phyloP scores from a whole-genome alignment of 2,888 invertebrate genomes.

The Dasysyrphus albostriatus region DNA sequence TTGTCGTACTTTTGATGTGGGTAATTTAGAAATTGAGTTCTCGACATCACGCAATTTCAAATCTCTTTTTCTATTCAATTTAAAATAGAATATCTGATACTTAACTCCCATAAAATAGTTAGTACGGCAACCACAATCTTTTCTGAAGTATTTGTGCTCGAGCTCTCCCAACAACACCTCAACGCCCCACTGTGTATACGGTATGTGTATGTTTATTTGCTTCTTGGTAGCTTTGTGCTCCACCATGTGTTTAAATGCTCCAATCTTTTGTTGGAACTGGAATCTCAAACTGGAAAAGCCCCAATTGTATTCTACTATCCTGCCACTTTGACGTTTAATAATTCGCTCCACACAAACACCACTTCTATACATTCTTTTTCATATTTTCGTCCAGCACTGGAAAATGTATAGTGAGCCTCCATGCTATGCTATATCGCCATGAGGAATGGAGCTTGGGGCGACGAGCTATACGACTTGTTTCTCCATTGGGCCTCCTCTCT shows the following conservation, averaged over 20 bases:
- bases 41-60: too few species aligned
- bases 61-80: too few species aligned
- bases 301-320: constrained; percentile 6
- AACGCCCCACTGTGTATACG: constrained; percentile 42
- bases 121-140: constrained; percentile 36
- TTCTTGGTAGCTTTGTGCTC: constrained; percentile 8
- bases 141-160: constrained; percentile 35
- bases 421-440: not conserved
- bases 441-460: constrained; percentile 55
- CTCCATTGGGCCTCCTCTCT: constrained; percentile 35
- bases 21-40: too few species aligned
- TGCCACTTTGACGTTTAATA: constrained; percentile 60
- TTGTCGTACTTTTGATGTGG: too few species aligned
- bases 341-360: constrained; percentile 39
- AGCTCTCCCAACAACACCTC: constrained; percentile 49
- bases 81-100: too few species aligned
- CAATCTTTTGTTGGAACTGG: constrained; percentile 58
- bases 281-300: constrained; percentile 61
- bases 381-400: constrained; percentile 60
- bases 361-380: not conserved
- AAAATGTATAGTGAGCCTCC: constrained; percentile 38
- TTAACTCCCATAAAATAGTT: too few species aligned
- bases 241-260: constrained; percentile 56
- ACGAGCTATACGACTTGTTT: constrained; percentile 10
- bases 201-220: constrained; percentile 34